Conservation (phyloP, 2,113 vertebrate genomes). For the Gobius niger region DNA sequence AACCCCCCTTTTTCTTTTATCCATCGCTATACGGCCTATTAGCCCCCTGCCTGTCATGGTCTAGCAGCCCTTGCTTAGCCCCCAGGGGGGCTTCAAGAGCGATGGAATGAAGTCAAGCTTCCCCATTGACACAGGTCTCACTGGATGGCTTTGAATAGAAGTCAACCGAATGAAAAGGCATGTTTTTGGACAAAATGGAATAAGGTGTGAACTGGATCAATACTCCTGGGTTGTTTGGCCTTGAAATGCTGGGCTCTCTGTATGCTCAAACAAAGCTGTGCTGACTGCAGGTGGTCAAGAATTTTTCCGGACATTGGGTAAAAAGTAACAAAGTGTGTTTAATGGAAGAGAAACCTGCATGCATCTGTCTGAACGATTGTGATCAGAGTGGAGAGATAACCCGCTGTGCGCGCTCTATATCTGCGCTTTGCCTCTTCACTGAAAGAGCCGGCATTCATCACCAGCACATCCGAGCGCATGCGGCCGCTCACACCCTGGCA, state of each 20-base stretch:
- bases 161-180: slow-evolving; percentile 76
- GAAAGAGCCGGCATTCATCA: slow-evolving; percentile 50
- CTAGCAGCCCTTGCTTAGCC: slow-evolving; percentile 67
- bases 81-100: slow-evolving; percentile 66
- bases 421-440: slow-evolving; percentile 27
- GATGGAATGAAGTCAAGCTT: slow-evolving; percentile 77
- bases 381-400: slow-evolving; percentile 63
- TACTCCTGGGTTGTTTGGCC: slow-evolving; percentile 64
- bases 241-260: slow-evolving; percentile 61
- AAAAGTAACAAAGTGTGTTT: slow-evolving; percentile 65
- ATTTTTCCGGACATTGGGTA: slow-evolving; percentile 60
- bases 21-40: slow-evolving; percentile 74
- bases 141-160: slow-evolving; percentile 78
- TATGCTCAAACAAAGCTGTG: slow-evolving; percentile 66
- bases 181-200: slow-evolving; percentile 73
- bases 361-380: slow-evolving; percentile 55
- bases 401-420: slow-evolving; percentile 37
- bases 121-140: slow-evolving; percentile 70
- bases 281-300: slow-evolving; percentile 66
- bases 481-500: slow-evolving; percentile 43
- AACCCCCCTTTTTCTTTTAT: slow-evolving; percentile 65
- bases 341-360: slow-evolving; percentile 64
- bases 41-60: slow-evolving; percentile 76
- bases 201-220: slow-evolving; percentile 71
- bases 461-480: slow-evolving; percentile 44